Evolutionary conservation across 2,888 invertebrate species (phyloP).

Genomic region (Heliconius sara): DNA sequence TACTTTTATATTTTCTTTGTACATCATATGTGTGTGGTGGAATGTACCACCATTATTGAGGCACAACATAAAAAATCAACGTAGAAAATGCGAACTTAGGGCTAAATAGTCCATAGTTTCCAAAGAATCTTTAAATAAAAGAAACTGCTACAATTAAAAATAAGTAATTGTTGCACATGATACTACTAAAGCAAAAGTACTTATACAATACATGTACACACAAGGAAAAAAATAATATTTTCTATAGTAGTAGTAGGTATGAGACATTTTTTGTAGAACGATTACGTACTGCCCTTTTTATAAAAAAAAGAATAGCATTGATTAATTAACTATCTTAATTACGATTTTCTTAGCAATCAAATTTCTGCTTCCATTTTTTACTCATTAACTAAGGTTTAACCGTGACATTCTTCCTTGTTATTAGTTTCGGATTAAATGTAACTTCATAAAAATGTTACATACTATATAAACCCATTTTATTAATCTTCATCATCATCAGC

Average conservation of each 20-base stretch:
- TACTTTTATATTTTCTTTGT: not conserved
- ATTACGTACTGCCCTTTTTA: not conserved
- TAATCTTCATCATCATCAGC: too few species aligned
- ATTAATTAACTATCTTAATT: not conserved
- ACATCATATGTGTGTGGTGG: too few species aligned
- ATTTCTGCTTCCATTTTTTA: not conserved
- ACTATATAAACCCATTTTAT: not conserved
- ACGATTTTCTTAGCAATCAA: not conserved
- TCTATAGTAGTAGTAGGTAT: not conserved
- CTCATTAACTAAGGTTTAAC: too few species aligned
- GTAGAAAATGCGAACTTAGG: not conserved
- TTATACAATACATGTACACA: not conserved
- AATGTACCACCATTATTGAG: too few species aligned
- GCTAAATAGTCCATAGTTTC: too few species aligned
- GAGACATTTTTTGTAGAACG: too few species aligned
- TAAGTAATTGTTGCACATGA: too few species aligned
- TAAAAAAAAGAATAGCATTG: not conserved
- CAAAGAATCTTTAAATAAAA: not conserved
- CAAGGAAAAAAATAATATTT: not conserved
- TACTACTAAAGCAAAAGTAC: too few species aligned
- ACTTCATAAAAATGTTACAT: not conserved
- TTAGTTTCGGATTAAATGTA: not conserved
- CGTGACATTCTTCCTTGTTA: not conserved
- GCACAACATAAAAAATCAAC: not conserved
- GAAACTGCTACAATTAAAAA: not conserved